These are phyloP conservation scores for Sycophaga agraensis DNA, from an alignment of 1,140 invertebrate species.

Conservation along the genomic window DNA sequence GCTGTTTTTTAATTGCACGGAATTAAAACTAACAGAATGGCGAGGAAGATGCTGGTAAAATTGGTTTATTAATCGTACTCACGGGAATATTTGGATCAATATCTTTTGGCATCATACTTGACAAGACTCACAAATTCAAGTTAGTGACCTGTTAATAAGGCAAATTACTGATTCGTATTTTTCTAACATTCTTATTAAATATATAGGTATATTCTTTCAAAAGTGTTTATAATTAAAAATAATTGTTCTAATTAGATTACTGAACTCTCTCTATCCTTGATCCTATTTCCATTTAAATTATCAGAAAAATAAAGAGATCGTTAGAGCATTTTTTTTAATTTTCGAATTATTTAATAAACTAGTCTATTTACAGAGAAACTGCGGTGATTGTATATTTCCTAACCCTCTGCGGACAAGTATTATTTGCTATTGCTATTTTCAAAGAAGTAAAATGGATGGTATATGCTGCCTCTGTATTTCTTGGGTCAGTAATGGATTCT, in stretches of 20 bases:
- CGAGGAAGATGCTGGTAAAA: conserved; percentile 65
- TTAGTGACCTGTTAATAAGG: too few species aligned
- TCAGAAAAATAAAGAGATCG: too few species aligned
- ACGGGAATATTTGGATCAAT: conserved; percentile 71
- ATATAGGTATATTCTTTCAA: too few species aligned
- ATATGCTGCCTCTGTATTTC: conserved; percentile 62
- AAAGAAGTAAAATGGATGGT: conserved; percentile 60
- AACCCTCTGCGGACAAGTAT: conserved; percentile 30
- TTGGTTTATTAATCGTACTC: conserved; percentile 71
- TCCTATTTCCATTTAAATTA: too few species aligned
- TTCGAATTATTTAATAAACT: background rate
- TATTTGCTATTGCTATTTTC: conserved; percentile 33
- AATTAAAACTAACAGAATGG: conserved; percentile 54
- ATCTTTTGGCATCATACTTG: conserved; percentile 69
- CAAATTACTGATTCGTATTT: too few species aligned
- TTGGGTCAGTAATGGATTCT: conserved; percentile 62
- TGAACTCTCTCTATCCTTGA: too few species aligned
- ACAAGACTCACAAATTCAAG: conserved; percentile 65
- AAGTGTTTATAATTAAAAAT: too few species aligned
- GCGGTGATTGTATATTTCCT: conserved; percentile 27
- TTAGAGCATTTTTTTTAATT: too few species aligned
- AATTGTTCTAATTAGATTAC: too few species aligned
- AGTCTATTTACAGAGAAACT: conserved; percentile 26
- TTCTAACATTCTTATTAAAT: too few species aligned
- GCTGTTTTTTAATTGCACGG: background rate